These are phyloP conservation scores for Podarcis lilfordi DNA, from an alignment of 2,797 vertebrate genomes.

Conservation along the genomic window DNA sequence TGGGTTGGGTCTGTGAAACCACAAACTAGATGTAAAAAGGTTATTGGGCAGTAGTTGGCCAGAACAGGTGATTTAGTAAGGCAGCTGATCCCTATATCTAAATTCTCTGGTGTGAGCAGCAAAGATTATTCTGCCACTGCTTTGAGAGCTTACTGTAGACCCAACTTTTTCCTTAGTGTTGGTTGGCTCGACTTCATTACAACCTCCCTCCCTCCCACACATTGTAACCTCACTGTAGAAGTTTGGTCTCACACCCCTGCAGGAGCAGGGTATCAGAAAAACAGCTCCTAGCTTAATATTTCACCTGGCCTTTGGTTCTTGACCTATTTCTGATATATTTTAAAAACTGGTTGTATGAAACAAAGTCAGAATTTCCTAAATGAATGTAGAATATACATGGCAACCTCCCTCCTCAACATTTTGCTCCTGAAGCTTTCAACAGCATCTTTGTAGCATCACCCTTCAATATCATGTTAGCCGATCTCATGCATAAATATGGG, in stretches of 20 bases:
- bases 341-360: not conserved
- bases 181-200: not conserved
- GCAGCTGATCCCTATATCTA: not conserved
- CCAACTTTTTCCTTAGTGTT: not conserved
- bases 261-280: not conserved
- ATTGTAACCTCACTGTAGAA: not conserved
- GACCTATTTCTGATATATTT: not conserved
- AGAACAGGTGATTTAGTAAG: not conserved
- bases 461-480: not conserved
- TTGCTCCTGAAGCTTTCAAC: not conserved
- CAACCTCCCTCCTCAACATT: not conserved
- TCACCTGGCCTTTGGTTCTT: not conserved
- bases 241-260: not conserved
- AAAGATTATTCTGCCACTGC: not conserved
- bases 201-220: not conserved
- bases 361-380: not conserved
- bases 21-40: not conserved
- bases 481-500: constrained; percentile 10
- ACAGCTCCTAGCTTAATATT: not conserved
- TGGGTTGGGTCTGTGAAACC: not conserved
- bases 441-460: not conserved
- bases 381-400: not conserved
- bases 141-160: not conserved
- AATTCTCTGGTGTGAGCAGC: not conserved
- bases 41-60: not conserved